Evolutionary conservation across 2,888 invertebrate species (phyloP), one percentile per base, ranked within the genome.

Genomic region (Mycalesis mineus): DNA sequence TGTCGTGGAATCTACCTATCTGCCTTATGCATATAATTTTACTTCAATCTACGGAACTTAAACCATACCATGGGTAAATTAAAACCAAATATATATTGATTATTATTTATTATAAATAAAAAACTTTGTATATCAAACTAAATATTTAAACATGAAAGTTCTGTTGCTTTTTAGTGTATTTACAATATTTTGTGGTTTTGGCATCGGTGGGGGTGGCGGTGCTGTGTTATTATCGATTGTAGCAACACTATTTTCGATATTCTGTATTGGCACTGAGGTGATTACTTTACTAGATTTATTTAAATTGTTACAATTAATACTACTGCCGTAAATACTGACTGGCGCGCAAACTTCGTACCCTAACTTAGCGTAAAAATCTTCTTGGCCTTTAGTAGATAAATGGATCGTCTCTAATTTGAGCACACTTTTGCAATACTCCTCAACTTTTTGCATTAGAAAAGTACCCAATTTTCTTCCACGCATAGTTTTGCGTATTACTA

Each of bases 381-480:
- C 95, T 77, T 95, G 94, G 28, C 94, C 95, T 72, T 93, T 92
- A 28, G 94, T 94, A 37, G 93, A 92, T 63, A 94, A 80, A 80
- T 94, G 94, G 63, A 95, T 82, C 73, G 90, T 92, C 71, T 91
- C 91, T 63, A 95, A 85, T 60, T 91, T 88, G 63, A 94, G 89
- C 61, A 88, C 84, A 58, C 85, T 83, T 65, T 91, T 92, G 71
- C 94, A 94, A 76, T 95, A 95, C 63, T 94, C 91, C 84, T 96
- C 96, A 7, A 93, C 92, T 74, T 92, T 91, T 58, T 84, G 90
- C 94, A 96, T 94, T 39, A 96, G 85, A 71, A 92, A 90, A 68
- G 93, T 94, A 15, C 96, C 96, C 64, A 95, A 90, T 66, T 95
- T 96, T 80, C 93, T 92, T 9, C 95, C 95, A 65, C 96, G 91